phyloP scores from a whole-genome alignment of 2,113 vertebrate species.

The Prunella himalayana region DNA sequence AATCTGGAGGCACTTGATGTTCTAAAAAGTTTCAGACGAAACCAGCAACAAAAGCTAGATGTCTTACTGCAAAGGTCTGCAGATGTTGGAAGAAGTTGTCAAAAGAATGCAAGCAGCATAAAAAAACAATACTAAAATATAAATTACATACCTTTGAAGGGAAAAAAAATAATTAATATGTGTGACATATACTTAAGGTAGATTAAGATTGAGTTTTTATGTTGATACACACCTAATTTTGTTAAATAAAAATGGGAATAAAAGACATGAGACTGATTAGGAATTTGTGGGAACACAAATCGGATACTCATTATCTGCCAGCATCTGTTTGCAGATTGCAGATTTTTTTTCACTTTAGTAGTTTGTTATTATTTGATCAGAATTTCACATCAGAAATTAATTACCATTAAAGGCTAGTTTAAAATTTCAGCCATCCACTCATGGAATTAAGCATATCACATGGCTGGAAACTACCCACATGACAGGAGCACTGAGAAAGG shows the following conservation, averaged over 20 bases:
- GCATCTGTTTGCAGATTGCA: background rate
- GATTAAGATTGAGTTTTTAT: background rate
- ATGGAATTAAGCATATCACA: rapidly evolving
- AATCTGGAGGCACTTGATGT: rapidly evolving
- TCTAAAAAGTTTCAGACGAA: background rate
- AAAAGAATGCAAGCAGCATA: background rate
- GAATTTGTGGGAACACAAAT: background rate
- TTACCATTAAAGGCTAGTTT: background rate
- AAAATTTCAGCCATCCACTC: background rate
- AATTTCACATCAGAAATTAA: background rate
- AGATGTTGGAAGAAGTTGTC: background rate
- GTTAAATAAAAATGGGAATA: background rate
- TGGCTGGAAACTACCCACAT: background rate
- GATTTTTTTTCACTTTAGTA: background rate
- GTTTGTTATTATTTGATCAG: background rate
- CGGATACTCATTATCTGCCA: background rate
- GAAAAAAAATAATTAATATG: background rate
- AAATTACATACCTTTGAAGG: background rate
- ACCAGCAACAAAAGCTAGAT: background rate
- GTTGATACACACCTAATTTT: background rate
- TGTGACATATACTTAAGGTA: background rate
- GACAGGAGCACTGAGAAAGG: background rate
- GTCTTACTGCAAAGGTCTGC: background rate
- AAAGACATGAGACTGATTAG: background rate
- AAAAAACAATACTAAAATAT: background rate